phyloP scores from a whole-genome alignment of 1,140 invertebrate species.

The Microvelia longipes region DNA sequence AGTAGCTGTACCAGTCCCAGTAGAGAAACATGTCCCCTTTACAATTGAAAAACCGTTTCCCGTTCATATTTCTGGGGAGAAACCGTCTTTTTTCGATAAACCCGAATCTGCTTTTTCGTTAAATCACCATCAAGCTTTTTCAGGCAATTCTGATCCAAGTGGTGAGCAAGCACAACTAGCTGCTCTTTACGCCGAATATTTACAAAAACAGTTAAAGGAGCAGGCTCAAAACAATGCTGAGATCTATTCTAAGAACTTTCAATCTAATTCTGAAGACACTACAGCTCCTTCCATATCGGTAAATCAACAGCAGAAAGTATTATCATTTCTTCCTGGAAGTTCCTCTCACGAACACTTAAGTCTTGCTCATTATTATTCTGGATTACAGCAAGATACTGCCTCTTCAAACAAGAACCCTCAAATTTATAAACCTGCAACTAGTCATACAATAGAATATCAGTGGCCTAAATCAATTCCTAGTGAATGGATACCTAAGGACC shows the following conservation, averaged over 20 bases:
- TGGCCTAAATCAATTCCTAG: not conserved
- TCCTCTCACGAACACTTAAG: not conserved
- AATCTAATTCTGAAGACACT: not conserved
- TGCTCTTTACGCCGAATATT: not conserved
- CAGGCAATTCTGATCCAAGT: not conserved
- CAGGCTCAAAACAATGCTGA: not conserved
- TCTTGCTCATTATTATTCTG: not conserved
- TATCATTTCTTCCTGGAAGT: conserved; percentile 2
- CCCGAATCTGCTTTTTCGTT: not conserved
- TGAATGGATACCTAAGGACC: not conserved
- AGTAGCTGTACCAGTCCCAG: conserved; percentile 40
- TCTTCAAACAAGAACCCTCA: not conserved
- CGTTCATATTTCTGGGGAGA: not conserved
- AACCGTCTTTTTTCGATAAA: not conserved
- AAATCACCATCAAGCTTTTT: not conserved
- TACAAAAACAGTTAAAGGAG: not conserved
- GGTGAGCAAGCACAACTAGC: not conserved
- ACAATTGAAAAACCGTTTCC: conserved; percentile 28
- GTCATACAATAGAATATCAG: not conserved
- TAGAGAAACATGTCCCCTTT: conserved; percentile 23
- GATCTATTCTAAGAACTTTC: not conserved
- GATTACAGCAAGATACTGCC: not conserved
- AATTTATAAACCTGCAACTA: not conserved
- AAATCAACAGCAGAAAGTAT: not conserved
- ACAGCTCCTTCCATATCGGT: not conserved